These are phyloP conservation scores for Tiliacea aurago DNA, from an alignment of 2,888 invertebrate species.

Conservation along the genomic window DNA sequence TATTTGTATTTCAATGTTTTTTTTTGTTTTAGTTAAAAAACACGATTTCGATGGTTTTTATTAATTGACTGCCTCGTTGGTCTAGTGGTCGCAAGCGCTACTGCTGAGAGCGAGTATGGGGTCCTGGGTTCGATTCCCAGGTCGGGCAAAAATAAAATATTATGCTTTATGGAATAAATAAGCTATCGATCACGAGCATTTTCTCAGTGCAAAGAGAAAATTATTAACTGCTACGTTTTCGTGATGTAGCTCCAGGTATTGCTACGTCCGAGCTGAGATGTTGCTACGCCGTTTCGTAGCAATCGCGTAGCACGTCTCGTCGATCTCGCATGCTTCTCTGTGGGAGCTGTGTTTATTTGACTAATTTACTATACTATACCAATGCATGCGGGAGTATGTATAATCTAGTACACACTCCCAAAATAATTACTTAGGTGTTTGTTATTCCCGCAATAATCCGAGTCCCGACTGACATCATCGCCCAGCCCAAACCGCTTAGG, in stretches of 20 bases:
- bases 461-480: neutral
- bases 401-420: too few species aligned
- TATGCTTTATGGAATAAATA: neutral
- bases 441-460: neutral
- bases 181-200: neutral
- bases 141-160: neutral
- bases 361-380: neutral
- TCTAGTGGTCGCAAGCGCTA: too few species aligned
- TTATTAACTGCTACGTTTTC: slow-evolving; percentile 2
- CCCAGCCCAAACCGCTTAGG: neutral
- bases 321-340: neutral
- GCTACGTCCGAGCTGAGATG: slow-evolving; percentile 14
- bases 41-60: too few species aligned
- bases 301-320: slow-evolving; percentile 24
- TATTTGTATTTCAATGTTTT: too few species aligned
- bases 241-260: neutral
- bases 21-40: too few species aligned
- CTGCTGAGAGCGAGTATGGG: too few species aligned
- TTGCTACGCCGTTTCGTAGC: slow-evolving; percentile 48
- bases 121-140: too few species aligned
- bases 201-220: neutral
- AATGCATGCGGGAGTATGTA: neutral
- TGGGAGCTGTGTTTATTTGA: neutral
- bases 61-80: too few species aligned
- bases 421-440: neutral